phyloP scores from a whole-genome alignment of 92 coral and sea anemone genomes.

The Ricordea florida region DNA sequence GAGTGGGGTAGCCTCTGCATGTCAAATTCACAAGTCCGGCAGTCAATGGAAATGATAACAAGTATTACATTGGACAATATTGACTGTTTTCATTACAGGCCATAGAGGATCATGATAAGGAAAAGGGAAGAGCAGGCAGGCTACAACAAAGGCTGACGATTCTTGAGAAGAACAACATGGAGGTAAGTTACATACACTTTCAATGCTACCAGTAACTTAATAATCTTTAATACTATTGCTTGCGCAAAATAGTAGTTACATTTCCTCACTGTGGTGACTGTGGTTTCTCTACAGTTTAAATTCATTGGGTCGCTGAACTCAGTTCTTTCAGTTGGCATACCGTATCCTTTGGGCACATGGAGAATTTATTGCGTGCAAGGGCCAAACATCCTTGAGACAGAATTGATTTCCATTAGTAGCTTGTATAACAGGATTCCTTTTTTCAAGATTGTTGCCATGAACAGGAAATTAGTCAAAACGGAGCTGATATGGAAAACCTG shows the following conservation, averaged over 20 bases:
- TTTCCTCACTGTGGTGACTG: too few species aligned
- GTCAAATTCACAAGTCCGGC: neutral
- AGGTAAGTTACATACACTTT: neutral
- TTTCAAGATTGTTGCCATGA: too few species aligned
- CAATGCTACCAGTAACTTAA: too few species aligned
- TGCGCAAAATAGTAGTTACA: too few species aligned
- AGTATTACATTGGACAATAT: neutral
- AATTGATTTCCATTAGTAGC: too few species aligned
- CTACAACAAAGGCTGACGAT: neutral
- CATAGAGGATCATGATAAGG: neutral
- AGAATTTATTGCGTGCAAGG: too few species aligned
- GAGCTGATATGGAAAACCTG: neutral
- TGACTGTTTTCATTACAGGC: neutral
- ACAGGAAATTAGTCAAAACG: neutral
- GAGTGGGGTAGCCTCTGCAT: neutral
- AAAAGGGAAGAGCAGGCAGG: neutral
- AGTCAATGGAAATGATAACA: neutral
- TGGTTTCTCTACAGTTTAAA: too few species aligned
- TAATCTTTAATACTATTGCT: too few species aligned
- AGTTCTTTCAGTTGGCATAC: neutral
- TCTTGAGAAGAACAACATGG: neutral
- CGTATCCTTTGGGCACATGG: neutral
- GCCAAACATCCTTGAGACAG: too few species aligned
- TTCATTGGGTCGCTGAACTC: too few species aligned
- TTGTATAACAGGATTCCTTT: too few species aligned